phyloP scores from a whole-genome alignment of 2,113 vertebrate species.

The Prolemur simus region DNA sequence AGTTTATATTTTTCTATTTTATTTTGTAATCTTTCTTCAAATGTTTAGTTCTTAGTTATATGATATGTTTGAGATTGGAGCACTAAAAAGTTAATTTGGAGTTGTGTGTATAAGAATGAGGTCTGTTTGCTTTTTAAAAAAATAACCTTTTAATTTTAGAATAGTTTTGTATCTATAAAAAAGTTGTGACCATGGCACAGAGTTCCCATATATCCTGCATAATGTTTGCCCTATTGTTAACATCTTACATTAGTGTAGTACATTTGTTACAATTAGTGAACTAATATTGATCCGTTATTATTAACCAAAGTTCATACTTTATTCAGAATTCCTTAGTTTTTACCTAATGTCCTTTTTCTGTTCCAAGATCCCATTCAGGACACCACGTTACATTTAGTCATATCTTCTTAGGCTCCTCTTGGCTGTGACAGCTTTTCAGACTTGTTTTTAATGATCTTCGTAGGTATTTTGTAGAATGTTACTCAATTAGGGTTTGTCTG shows the following conservation, averaged over 20 bases:
- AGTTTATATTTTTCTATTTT: constrained; percentile 4
- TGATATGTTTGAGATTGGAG: background rate
- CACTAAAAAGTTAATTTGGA: background rate
- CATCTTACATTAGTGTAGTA: background rate
- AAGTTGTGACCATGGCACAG: background rate
- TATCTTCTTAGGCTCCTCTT: background rate
- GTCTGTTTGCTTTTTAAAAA: background rate
- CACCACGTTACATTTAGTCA: background rate
- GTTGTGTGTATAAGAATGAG: background rate
- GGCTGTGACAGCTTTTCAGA: background rate
- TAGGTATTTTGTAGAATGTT: background rate
- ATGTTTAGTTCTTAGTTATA: background rate
- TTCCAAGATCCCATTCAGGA: background rate
- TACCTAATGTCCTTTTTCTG: background rate
- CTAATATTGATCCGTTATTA: background rate
- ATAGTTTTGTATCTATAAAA: background rate
- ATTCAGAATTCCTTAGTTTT: background rate
- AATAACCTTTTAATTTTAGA: background rate
- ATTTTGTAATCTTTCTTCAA: background rate
- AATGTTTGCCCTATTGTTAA: background rate
- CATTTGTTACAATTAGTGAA: background rate
- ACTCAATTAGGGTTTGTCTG: background rate
- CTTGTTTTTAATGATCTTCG: background rate
- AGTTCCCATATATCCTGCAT: background rate
- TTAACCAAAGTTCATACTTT: background rate